Evolutionary conservation across 2,797 vertebrate species (phyloP).

Genomic region (Sciurus carolinensis): DNA sequence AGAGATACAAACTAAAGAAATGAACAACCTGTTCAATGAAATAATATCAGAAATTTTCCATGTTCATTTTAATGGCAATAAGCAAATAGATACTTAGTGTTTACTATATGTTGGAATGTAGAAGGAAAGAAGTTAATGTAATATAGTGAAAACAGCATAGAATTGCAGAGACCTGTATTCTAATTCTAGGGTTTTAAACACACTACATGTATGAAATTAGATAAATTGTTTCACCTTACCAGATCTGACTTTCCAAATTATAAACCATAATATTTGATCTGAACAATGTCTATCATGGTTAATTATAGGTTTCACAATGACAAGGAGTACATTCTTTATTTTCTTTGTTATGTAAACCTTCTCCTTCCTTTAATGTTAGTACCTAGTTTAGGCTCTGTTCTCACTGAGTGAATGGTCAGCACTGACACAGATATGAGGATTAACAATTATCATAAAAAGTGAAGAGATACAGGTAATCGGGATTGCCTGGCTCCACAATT

Average conservation of each 20-base stretch:
- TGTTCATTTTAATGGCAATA: slow-evolving; percentile 1
- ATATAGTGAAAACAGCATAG: neutral
- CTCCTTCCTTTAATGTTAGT: neutral
- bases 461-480: neutral
- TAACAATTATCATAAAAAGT: neutral
- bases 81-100: neutral
- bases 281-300: neutral
- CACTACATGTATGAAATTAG: neutral
- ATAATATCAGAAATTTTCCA: too few species aligned
- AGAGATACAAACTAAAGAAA: too few species aligned
- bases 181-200: neutral
- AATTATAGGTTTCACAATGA: neutral
- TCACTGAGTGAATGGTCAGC: neutral
- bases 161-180: neutral
- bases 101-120: neutral
- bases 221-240: neutral
- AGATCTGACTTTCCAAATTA: neutral
- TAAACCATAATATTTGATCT: neutral
- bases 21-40: too few species aligned
- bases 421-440: neutral
- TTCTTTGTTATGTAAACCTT: neutral
- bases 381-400: neutral
- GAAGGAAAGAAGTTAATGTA: neutral
- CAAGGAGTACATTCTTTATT: neutral
- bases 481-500: neutral